Conservation (phyloP, 2,113 vertebrate species). For the Salvator merianae region DNA sequence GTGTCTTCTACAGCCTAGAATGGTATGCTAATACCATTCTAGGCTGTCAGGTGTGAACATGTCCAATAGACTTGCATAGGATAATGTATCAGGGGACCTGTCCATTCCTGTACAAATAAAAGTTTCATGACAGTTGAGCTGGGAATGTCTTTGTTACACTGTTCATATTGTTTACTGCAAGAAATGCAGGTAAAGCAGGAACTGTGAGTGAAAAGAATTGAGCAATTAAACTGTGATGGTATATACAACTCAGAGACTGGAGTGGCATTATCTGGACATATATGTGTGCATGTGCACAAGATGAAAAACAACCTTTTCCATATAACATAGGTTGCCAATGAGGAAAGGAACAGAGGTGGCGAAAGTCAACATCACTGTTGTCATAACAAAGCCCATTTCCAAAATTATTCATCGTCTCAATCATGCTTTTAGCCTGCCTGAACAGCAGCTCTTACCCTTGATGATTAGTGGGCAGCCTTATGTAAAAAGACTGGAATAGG, state of each 20-base stretch:
- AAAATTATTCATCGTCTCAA: background rate
- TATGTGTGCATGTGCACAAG: background rate
- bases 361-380: background rate
- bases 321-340: conserved; percentile 28
- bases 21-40: too few species aligned
- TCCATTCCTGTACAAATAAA: background rate
- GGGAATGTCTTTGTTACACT: conserved; percentile 9
- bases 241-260: background rate
- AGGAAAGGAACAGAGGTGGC: background rate
- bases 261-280: background rate
- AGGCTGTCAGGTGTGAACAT: too few species aligned
- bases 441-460: background rate
- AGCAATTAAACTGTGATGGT: background rate
- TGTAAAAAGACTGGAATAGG: background rate
- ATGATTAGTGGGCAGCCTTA: background rate
- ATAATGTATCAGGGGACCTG: background rate
- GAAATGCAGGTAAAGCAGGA: conserved; percentile 7
- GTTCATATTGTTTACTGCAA: conserved; percentile 14
- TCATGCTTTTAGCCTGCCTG: rapidly evolving
- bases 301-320: conserved; percentile 1
- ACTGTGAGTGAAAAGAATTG: background rate
- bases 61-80: background rate
- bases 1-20: too few species aligned
- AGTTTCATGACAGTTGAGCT: conserved; percentile 26
- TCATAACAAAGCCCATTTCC: background rate